A percentile compares a stretch with the other conserved stretches of the same genome.
Evolutionary conservation across 1,140 invertebrate species (phyloP).

Genomic region (Anadara kagoshimensis): DNA sequence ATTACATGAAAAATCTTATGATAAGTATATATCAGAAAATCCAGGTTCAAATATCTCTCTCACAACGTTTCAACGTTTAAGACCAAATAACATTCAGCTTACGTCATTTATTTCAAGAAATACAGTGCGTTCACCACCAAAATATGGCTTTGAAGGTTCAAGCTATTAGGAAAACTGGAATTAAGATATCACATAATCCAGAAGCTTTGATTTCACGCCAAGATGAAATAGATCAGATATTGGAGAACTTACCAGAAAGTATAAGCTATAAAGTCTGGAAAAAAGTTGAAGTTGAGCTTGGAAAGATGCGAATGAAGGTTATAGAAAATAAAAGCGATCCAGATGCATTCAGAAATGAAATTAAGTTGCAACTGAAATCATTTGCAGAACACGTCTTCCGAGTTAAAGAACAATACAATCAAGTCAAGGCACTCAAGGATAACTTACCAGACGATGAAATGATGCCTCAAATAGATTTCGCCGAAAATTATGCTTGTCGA

Average conservation of each 20-base stretch:
- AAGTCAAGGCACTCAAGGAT: slow-evolving; percentile 7
- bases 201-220: background rate
- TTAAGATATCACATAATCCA: slow-evolving; percentile 23
- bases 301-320: slow-evolving; percentile 10
- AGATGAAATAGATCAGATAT: background rate
- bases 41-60: slow-evolving; percentile 19
- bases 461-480: slow-evolving; percentile 22
- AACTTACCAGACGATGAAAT: slow-evolving; percentile 18
- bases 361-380: background rate
- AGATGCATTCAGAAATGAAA: slow-evolving; percentile 6
- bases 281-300: slow-evolving; percentile 7
- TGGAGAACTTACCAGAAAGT: background rate
- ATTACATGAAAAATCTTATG: slow-evolving; percentile 32
- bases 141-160: slow-evolving; percentile 32
- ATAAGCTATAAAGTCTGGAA: slow-evolving; percentile 21
- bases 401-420: slow-evolving; percentile 14
- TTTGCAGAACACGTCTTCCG: slow-evolving; percentile 13
- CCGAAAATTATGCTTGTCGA: slow-evolving; percentile 25
- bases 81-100: slow-evolving; percentile 15
- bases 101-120: slow-evolving; percentile 12
- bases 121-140: slow-evolving; percentile 38
- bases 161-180: slow-evolving; percentile 8
- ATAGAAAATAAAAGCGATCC: background rate
- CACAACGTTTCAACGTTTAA: slow-evolving; percentile 11
- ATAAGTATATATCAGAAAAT: slow-evolving; percentile 36